These are phyloP conservation scores for Aleadryas rufinucha DNA, from an alignment of 2,113 vertebrate genomes.

Conservation along the genomic window DNA sequence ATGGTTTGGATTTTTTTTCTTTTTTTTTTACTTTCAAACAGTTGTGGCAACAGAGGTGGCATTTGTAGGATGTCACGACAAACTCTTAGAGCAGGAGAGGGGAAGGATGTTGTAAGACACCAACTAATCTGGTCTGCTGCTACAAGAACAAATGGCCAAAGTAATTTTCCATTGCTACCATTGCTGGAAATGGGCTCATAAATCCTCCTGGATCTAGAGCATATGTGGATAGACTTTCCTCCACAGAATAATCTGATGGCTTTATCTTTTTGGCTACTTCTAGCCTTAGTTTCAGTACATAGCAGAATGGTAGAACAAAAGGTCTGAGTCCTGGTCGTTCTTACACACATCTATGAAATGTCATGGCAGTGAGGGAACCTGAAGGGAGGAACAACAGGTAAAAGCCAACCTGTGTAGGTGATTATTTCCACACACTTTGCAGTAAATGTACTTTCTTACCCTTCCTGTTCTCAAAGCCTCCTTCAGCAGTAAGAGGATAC, in stretches of 20 bases:
- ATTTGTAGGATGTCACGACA: background rate
- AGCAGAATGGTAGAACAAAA: background rate
- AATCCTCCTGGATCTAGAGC: background rate
- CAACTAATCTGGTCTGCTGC: background rate
- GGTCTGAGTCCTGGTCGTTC: background rate
- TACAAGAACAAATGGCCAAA: background rate
- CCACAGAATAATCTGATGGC: background rate
- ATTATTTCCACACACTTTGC: background rate
- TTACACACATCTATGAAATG: background rate
- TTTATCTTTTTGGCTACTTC: background rate
- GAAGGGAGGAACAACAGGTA: background rate
- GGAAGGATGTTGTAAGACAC: rapidly evolving
- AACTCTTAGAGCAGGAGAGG: background rate
- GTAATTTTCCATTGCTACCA: background rate
- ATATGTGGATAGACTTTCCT: background rate
- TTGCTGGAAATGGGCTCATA: background rate
- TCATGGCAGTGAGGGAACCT: background rate
- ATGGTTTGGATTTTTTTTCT: background rate
- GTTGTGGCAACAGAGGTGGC: background rate
- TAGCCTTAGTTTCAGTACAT: background rate
- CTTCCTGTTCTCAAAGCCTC: background rate
- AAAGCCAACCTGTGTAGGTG: background rate
- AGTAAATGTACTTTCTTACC: background rate
- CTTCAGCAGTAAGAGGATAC: background rate
- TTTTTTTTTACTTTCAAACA: background rate